Evolutionary conservation across 2,797 vertebrate genomes (phyloP), one percentile per base, ranked within the genome.

Genomic region (Amphiprion clarkii): DNA sequence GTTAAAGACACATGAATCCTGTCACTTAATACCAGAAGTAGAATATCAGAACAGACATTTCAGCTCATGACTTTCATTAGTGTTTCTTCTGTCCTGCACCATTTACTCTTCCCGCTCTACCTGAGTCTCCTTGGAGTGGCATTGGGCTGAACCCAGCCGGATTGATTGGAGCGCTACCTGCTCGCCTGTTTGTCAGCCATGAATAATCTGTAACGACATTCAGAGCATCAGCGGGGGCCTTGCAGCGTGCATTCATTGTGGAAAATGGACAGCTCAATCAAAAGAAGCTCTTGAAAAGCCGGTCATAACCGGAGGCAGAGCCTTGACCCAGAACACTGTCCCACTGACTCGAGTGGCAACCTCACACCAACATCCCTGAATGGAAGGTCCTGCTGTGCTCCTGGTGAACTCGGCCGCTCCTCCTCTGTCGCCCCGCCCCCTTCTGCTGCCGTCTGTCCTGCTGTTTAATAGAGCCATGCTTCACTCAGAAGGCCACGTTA

Each of bases 241-340:
- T 94, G 93, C 92, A 76, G 83, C 25, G 39, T 67, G 79, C 87
- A 90, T 91, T 89, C 87, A 91, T 88, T 86, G 84, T 91, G 81
- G 82, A 85, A 91, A 94, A 93, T 90, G 91, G 92, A 93, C 88
- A 90, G 87, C 90, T 95, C 92, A 94, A 94, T 95, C 94, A 95
- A 93, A 93, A 92, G 86, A 83, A 88, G 76, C 89, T 88, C 87
- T 92, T 88, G 86, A 92, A 93, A 89, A 87, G 82, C 83, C 71
- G 85, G 79, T 86, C 87, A 85, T 93, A 92, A 93, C 93, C 86
- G 48, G 79, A 86, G 92, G 88, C 87, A 76, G 69, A 88, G 92
- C 93, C 93, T 94, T 95, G 94, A 95, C 94, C 94, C 83, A 89
- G 83, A 93, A 91, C 76, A 7, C 74, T 83, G 83, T 87, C 88